Evolutionary conservation across 2,888 invertebrate genomes (phyloP), one percentile per base, ranked within the genome.

Genomic region (Campoplex capitator): DNA sequence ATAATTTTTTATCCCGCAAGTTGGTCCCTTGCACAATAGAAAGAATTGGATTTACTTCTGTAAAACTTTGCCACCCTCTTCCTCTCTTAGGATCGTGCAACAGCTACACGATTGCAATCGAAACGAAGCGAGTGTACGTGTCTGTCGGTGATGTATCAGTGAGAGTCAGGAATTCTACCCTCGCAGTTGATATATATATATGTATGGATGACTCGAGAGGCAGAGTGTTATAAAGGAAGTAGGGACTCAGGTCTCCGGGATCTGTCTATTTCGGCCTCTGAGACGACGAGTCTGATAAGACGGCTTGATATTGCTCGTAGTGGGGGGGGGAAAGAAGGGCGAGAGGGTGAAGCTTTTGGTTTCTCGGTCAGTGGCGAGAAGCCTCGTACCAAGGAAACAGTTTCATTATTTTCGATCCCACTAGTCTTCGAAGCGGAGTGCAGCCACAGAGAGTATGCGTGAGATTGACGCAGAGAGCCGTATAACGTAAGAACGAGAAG

Each of bases 331-430:
- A 54, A 6, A 7, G 54, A 74, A 3, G 78, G 35, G 54, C 56
- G 73, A 38, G 83, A 70, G 65, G 73, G 75, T 58, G 42, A 56
- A 68, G 79, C 70, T 80, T 86, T 78, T 71, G 83, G 83, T 70
- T 65, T 86, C 86, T 88, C 84, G 92, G 91, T 91, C 92, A 91
- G 92, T 91, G 88, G 89, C 89, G 87, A 89, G 88, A 86, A 3
- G 6, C 88, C 91, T 90, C 90, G 28, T 28, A 28, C 42, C 45
- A 71, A 70, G 58, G 58, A 79, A 93, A 93, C 93, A 93, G 93
- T 94, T 93, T 94, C 94, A 93, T 93, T 94, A 93, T 93, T 92
- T 92, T 92, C 92, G 92, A 93, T 93, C 92, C 92, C 90, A 83
- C 86, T 77, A 73, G 67, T 83, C 75, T 3, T 77, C 83, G 23